Conservation (phyloP, 2,113 vertebrate genomes). For the Mustela nigripes region DNA sequence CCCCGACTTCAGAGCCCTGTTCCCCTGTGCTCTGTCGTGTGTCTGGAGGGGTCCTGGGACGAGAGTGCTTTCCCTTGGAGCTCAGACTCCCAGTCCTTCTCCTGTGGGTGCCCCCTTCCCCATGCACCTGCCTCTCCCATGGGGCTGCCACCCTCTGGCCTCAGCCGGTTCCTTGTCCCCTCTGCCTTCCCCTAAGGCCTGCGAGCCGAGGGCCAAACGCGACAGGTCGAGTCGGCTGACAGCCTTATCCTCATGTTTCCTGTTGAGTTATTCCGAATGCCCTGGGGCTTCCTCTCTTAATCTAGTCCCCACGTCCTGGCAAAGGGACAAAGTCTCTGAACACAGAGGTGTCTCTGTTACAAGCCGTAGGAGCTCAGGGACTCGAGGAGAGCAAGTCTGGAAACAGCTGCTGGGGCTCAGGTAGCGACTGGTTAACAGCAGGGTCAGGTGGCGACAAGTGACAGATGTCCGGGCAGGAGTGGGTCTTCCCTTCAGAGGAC, state of each 20-base stretch:
- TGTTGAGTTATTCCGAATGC: not conserved
- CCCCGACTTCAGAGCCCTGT: not conserved
- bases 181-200: not conserved
- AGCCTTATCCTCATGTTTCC: rapidly evolving
- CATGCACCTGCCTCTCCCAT: not conserved
- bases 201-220: rapidly evolving
- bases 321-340: not conserved
- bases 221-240: rapidly evolving
- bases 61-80: not conserved
- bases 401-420: too few relatives aligned
- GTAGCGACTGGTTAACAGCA: too few relatives aligned
- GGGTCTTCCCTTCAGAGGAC: not conserved
- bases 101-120: not conserved
- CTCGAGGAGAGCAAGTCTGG: not conserved
- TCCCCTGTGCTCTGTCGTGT: not conserved
- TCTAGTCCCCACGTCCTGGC: too few relatives aligned
- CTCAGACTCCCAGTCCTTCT: not conserved
- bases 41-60: not conserved
- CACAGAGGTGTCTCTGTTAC: not conserved
- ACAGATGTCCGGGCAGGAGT: rapidly evolving
- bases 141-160: rapidly evolving
- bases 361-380: not conserved
- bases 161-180: rapidly evolving
- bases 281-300: not conserved
- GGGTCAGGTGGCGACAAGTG: not conserved